Evolutionary conservation across 2,888 invertebrate species (phyloP).

Genomic region (Odontothrips loti): DNA sequence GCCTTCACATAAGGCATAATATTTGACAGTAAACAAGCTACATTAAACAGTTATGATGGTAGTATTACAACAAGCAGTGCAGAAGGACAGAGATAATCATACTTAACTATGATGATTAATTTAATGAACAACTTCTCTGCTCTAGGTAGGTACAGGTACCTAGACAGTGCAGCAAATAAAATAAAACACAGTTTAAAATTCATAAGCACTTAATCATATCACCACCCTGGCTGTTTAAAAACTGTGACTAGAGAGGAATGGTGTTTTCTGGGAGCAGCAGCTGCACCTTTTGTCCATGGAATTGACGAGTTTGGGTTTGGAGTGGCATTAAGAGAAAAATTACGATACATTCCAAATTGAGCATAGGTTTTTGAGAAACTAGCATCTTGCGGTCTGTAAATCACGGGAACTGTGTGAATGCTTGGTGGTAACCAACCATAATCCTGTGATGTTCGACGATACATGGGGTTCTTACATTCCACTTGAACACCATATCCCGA

Average conservation of each 20-base stretch:
- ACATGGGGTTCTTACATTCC: conserved; percentile 7
- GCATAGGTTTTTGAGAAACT: neutral
- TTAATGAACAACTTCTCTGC: too few relatives aligned
- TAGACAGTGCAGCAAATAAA: too few relatives aligned
- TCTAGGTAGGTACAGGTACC: too few relatives aligned
- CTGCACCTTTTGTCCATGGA: neutral
- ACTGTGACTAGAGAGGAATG: neutral
- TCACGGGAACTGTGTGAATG: neutral
- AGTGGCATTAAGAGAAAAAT: neutral
- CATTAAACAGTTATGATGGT: too few relatives aligned
- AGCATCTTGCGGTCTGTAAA: neutral
- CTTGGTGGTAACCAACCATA: conserved; percentile 5
- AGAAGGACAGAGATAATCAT: too few relatives aligned
- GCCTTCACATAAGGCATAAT: too few relatives aligned
- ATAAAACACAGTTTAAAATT: too few relatives aligned
- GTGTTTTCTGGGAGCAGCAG: neutral
- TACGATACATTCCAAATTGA: conserved; percentile 2
- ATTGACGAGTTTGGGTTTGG: neutral
- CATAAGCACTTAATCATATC: neutral
- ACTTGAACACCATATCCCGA: neutral
- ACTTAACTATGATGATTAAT: too few relatives aligned
- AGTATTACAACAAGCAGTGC: too few relatives aligned
- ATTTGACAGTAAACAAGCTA: too few relatives aligned
- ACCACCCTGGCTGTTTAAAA: neutral
- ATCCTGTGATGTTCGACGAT: conserved; percentile 2